Evolutionary conservation across 2,797 vertebrate genomes (phyloP).

Genomic region (Geotria australis): DNA sequence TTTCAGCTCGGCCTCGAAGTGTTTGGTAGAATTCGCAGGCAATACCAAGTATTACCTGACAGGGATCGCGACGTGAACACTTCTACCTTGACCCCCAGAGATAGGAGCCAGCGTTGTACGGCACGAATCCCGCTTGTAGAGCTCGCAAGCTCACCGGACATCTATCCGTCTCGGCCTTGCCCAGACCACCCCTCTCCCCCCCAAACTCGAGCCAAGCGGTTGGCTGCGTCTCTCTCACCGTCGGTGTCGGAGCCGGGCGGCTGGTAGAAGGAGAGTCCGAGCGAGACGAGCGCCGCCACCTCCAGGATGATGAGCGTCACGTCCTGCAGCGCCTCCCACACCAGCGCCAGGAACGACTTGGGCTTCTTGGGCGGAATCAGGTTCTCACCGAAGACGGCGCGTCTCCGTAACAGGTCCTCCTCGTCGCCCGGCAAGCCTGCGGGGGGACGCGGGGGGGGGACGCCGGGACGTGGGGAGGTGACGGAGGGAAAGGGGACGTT

Average conservation of each 20-base stretch:
- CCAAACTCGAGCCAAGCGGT: too few relatives aligned
- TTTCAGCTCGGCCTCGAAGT: too few relatives aligned
- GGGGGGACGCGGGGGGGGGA: background rate
- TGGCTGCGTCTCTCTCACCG: constrained; percentile 16
- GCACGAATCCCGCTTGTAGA: too few relatives aligned
- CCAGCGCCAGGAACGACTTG: constrained; percentile 77
- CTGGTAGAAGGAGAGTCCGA: constrained; percentile 72
- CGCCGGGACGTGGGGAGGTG: background rate
- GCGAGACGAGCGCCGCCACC: constrained; percentile 76
- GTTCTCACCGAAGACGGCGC: constrained; percentile 38
- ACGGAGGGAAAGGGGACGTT: background rate
- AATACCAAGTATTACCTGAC: too few relatives aligned
- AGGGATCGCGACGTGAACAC: too few relatives aligned
- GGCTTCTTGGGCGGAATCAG: constrained; percentile 83
- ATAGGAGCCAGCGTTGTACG: too few relatives aligned
- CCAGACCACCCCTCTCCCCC: too few relatives aligned
- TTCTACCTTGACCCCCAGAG: too few relatives aligned
- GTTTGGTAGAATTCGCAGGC: too few relatives aligned
- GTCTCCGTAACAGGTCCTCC: constrained; percentile 52
- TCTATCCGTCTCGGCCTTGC: too few relatives aligned
- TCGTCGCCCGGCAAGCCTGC: constrained; percentile 70
- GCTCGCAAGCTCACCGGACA: too few relatives aligned
- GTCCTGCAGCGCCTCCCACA: constrained; percentile 92
- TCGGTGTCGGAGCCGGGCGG: constrained; percentile 37
- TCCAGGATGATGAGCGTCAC: constrained; percentile 87